Evolutionary conservation across 1,140 invertebrate genomes (phyloP), one percentile per base, ranked within the genome.

Genomic region (Carcinoscorpius rotundicauda): DNA sequence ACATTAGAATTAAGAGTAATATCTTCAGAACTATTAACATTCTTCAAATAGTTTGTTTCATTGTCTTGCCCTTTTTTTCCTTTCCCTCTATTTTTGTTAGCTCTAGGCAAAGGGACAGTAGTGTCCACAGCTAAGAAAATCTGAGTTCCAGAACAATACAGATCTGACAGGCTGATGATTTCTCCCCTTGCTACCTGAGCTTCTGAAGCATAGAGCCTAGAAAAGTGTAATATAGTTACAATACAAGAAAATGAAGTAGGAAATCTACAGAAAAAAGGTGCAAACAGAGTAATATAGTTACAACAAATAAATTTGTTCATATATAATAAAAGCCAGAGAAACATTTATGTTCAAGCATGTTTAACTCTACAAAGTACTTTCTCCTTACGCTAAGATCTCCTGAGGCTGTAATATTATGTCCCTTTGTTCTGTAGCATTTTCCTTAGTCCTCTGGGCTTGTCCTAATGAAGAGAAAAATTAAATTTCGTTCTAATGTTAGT

Each of bases 51-150:
- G 60, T 51, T 62, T 10, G 8, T 56, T 52, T 51, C 60, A 29
- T 61, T 61, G 4, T 9, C 58, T 6, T 58, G n/a, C n/a, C 63
- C 58, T 29, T 29, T 29, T 29, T 29, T 29, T 29, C 29, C 29
- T 29, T 29, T 29, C 29, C 29, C 29, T 29, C 29, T 29, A 0
- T 29, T 29, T 29, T 29, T 29, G 29, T 29, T 29, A 29, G 29
- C 29, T 66, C 71, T 68, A 48, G 78, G 77, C 9, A 84, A 75
- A 1, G 83, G 83, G 0, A 81, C 82, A 4, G 83, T 85, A 3
- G 85, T 86, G 64, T 86, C 82, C 5, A 86, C 80, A 63, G 83
- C 75, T 6, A 86, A 75, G 60, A 84, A 80, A 4, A 86, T 74
- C 69, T 82, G 82, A 69, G 84, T 80, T 9, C 79, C 79, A 67